Percentiles rank a stretch among this genome's conserved stretches.
phyloP scores from a whole-genome alignment of 2,797 vertebrate genomes.

The Clarias laeviceps region DNA sequence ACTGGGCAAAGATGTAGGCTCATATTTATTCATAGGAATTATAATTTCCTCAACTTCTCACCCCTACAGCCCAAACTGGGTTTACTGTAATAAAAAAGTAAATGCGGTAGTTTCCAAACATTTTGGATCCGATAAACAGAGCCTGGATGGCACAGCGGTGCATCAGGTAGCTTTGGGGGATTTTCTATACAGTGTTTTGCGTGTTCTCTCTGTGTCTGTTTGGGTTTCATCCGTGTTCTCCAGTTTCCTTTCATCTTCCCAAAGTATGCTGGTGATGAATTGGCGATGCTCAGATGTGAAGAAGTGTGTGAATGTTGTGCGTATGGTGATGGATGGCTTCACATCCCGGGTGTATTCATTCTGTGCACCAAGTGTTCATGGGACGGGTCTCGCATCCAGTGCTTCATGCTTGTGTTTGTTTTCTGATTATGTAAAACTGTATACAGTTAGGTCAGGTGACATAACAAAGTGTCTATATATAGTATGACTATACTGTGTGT shows the following conservation, averaged over 20 bases:
- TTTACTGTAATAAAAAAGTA: neutral
- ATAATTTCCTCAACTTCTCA: neutral
- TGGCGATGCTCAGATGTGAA: neutral
- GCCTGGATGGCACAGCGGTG: neutral
- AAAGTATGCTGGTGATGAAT: neutral
- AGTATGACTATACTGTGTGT: neutral
- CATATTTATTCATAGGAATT: neutral
- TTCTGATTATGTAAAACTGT: too few species aligned
- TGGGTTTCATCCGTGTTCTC: neutral
- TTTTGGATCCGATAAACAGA: neutral
- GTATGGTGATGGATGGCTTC: neutral
- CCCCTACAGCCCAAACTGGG: neutral
- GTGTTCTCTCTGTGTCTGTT: neutral
- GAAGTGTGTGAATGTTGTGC: neutral
- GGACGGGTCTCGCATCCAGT: neutral
- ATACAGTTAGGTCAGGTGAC: too few species aligned
- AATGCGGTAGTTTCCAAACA: neutral
- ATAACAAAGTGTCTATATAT: neutral
- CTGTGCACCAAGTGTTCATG: neutral
- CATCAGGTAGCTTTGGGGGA: neutral
- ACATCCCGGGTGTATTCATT: neutral
- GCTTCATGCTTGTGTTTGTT: neutral
- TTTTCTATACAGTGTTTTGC: neutral
- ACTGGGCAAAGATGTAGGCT: neutral
- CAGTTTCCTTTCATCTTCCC: neutral